Percentiles rank a stretch among this genome's conserved stretches.
Evolutionary conservation across 1,140 invertebrate genomes (phyloP).

Genomic region (Platorchestia sp.): DNA sequence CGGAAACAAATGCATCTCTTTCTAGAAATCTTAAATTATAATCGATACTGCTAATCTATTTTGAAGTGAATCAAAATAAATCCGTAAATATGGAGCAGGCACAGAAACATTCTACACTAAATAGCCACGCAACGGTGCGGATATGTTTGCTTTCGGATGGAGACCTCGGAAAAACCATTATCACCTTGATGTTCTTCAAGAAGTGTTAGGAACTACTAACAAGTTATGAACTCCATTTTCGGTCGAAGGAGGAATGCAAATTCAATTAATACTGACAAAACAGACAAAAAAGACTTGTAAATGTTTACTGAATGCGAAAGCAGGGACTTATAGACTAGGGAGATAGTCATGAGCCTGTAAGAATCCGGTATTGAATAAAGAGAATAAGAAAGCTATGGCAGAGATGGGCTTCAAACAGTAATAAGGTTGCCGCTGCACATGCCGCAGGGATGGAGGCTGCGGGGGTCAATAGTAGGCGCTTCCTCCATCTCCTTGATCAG

Average conservation of each 20-base stretch:
- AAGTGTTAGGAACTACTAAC: not conserved
- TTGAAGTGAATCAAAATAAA: not conserved
- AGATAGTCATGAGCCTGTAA: not conserved
- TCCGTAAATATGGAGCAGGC: not conserved
- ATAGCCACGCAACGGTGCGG: not conserved
- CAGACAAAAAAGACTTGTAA: not conserved
- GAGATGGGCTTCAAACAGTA: not conserved
- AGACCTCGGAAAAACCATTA: not conserved
- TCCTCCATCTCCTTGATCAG: slow-evolving; percentile 48
- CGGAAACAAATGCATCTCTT: not conserved
- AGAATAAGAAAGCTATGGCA: not conserved
- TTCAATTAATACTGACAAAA: not conserved
- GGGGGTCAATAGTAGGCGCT: not conserved
- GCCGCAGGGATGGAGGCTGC: slow-evolving; percentile 23
- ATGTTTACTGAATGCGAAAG: not conserved
- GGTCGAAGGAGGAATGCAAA: not conserved
- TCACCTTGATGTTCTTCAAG: not conserved
- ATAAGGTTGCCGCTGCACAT: slow-evolving; percentile 48
- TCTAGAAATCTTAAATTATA: not conserved
- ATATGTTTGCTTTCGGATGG: not conserved
- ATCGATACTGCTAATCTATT: not conserved
- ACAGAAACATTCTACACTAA: not conserved
- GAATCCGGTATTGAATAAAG: not conserved
- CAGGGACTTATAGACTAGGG: not conserved
- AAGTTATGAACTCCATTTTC: not conserved